Evolutionary conservation across 2,888 invertebrate genomes (phyloP).

Genomic region (Coecobrya sp.): DNA sequence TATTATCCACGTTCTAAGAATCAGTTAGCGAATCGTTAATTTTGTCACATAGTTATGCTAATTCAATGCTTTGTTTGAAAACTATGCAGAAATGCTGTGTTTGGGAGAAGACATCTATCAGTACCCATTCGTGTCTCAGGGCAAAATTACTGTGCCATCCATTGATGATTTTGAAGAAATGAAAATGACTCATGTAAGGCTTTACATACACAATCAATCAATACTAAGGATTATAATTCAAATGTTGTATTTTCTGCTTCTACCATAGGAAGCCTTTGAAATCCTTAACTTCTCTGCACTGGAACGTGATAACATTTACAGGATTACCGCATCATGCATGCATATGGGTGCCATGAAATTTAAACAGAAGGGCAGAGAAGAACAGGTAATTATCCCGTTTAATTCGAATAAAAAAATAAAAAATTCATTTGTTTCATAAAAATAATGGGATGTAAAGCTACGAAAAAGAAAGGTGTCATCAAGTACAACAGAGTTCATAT

Average conservation of each 20-base stretch:
- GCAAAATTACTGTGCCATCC: conserved; percentile 97
- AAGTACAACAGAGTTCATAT: no score
- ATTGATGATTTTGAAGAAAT: conserved; percentile 99
- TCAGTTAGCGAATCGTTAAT: neutral
- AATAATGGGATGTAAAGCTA: no score
- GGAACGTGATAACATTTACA: conserved; percentile 88
- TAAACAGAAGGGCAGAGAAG: conserved; percentile 89
- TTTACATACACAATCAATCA: neutral
- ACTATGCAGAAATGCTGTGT: conserved; percentile 85
- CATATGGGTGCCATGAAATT: conserved; percentile 89
- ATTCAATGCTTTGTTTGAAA: neutral
- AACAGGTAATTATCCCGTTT: no score
- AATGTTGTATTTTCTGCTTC: conserved; percentile 86
- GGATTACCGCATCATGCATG: conserved; percentile 84
- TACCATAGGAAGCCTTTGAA: conserved; percentile 90
- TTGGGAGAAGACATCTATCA: conserved; percentile 94
- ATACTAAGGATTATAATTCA: neutral
- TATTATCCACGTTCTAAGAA: no score
- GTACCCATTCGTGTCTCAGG: conserved; percentile 98
- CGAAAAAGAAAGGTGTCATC: no score
- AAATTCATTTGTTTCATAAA: no score
- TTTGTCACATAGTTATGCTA: neutral
- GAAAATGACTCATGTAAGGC: conserved; percentile 93
- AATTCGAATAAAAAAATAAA: no score
- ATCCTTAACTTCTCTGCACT: conserved; percentile 89